Evolutionary conservation across 2,113 vertebrate genomes (phyloP), one percentile per base, ranked within the genome.

Genomic region (Rallus limicola): DNA sequence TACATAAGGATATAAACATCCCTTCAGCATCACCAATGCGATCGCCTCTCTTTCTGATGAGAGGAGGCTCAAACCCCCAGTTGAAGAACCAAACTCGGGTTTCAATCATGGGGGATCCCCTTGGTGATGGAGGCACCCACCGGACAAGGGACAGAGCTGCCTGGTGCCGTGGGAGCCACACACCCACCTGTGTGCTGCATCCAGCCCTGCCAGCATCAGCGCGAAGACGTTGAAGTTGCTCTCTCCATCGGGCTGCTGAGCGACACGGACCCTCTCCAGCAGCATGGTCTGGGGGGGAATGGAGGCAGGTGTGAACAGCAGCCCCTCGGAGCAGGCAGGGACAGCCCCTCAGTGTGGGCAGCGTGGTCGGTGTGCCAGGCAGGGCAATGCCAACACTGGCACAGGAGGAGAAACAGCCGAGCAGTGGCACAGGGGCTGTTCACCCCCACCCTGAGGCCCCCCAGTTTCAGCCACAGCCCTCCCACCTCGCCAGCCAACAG

Each of bases 211-310:
- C 90, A 99, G 94, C 99, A 99, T 98, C 97, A 99, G 98, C 5
- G 98, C 96, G 96, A 99, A 99, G 16, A 99, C 81, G 78, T 98
- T 97, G 96, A 99, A 99, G 96, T 90, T 99, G 93, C 98, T 98
- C 95, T 99, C 99, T 21, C 98, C 98, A 0, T 95, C 94, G 0
- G 98, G 98, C 78, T 94, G 98, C 95, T 97, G 98, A 11, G 98
- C 98, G 6, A 99, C 98, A 0, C 97, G 98, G 93, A 97, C 97
- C 68, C 98, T 98, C 96, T 99, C 99, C 98, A 99, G 69, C 93
- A 99, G 98, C 98, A 99, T 96, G 1, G 99, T 99, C 99, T 99
- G 96, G 77, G 70, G 84, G 68, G 34, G 20, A 48, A 17, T 19
- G 17, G 8, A 17, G 17, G 16, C 4, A 23, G 9, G 40, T 0